A percentile compares a stretch with the other conserved stretches of the same genome.
Evolutionary conservation across 2,888 invertebrate species (phyloP).

Genomic region (Dyspetes luteomarginatus): DNA sequence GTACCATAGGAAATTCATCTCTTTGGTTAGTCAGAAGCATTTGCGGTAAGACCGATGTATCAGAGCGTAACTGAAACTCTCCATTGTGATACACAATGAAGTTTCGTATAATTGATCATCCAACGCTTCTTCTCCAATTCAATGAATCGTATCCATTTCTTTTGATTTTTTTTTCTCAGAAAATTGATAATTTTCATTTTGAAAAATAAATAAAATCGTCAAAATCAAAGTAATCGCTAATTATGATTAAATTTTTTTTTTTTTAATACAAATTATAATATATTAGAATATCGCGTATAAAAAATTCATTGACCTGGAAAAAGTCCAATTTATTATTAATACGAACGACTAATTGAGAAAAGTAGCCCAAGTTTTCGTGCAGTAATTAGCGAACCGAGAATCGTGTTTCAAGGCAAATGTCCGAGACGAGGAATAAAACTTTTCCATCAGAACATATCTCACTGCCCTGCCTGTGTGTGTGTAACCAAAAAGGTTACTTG

Average conservation of each 20-base stretch:
- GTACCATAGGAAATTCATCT: conserved; percentile 27
- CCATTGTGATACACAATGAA: no score
- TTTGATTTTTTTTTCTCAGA: no score
- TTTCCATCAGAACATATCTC: conserved; percentile 61
- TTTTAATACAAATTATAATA: background rate
- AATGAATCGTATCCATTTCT: no score
- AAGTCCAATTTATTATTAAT: conserved; percentile 3
- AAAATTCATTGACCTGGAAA: no score
- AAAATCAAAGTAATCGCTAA: background rate
- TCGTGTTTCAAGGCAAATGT: conserved; percentile 32
- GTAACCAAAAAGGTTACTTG: conserved; percentile 35
- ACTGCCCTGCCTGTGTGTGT: conserved; percentile 20
- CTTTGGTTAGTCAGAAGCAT: background rate
- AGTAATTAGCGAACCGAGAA: conserved; percentile 47
- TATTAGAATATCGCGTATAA: no score
- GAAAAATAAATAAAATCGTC: background rate
- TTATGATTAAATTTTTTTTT: background rate
- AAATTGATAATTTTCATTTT: background rate
- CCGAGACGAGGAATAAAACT: conserved; percentile 49
- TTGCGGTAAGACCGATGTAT: background rate
- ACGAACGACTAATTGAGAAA: conserved; percentile 39
- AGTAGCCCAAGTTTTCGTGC: conserved; percentile 10
- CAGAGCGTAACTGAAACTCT: background rate
- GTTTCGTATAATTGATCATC: no score
- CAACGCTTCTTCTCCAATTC: no score